Conservation (phyloP, 2,888 invertebrate genomes). For the Micoletzkya japonica region DNA sequence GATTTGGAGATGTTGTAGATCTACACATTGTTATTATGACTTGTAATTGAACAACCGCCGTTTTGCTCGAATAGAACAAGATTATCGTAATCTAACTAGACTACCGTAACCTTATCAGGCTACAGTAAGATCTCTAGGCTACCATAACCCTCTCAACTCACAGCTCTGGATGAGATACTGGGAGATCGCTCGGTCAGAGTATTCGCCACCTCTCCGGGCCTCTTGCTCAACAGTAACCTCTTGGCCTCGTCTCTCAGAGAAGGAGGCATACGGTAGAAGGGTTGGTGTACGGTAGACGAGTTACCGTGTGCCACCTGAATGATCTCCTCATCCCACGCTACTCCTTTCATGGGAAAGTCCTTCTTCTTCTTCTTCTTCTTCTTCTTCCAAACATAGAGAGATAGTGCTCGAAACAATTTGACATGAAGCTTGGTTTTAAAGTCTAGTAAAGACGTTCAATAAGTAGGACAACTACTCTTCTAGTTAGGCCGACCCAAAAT, state of each 20-base stretch:
- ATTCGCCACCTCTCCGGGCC: conserved; percentile 17
- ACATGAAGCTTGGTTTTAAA: no score
- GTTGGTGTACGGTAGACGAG: conserved; percentile 15
- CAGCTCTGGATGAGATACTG: conserved; percentile 18
- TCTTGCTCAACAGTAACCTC: conserved; percentile 9
- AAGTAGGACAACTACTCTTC: no score
- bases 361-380: no score
- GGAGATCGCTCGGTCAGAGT: conserved; percentile 24
- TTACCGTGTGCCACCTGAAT: conserved; percentile 26
- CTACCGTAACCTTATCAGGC: not conserved
- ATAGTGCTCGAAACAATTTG: no score
- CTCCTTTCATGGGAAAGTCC: not conserved
- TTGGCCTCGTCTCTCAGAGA: conserved; percentile 27
- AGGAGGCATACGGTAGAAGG: conserved; percentile 29
- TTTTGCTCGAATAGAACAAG: not conserved
- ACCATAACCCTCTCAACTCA: conserved; percentile 4
- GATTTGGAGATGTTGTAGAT: conserved; percentile 30
- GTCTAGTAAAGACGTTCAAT: no score
- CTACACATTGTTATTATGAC: not conserved
- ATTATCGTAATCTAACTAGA: not conserved
- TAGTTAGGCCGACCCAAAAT: no score
- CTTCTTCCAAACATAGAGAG: no score
- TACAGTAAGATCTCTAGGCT: not conserved
- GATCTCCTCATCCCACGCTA: no score
- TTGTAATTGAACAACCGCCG: not conserved